A percentile compares a stretch with the other conserved stretches of the same genome.
Conservation (phyloP, 2,888 invertebrate species). For the Prosopocoilus inquinatus region DNA sequence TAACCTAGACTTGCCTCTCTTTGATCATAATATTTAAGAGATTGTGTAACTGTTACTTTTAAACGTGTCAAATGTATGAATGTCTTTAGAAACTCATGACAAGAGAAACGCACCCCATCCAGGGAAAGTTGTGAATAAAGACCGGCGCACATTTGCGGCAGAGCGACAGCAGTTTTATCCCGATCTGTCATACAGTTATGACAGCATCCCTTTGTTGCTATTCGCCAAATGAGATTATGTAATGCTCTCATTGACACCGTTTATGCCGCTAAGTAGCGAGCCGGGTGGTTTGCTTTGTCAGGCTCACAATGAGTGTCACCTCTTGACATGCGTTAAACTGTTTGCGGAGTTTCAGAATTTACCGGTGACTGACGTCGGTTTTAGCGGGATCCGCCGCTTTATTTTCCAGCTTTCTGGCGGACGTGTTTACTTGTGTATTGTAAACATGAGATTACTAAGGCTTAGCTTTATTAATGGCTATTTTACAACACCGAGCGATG, state of each 20-base stretch:
- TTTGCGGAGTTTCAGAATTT: slow-evolving; percentile 35
- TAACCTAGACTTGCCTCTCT: no score
- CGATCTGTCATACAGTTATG: slow-evolving; percentile 45
- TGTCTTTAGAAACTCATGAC: no score
- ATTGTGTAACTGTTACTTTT: no score
- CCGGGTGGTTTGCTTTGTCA: slow-evolving; percentile 32
- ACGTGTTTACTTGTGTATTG: slow-evolving; percentile 21
- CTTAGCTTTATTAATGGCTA: slow-evolving; percentile 5
- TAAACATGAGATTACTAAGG: slow-evolving; percentile 9
- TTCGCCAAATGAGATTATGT: slow-evolving; percentile 38
- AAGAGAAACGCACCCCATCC: no score
- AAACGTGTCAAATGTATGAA: no score
- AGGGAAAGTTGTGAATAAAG: neutral
- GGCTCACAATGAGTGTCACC: slow-evolving; percentile 41
- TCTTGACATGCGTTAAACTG: slow-evolving; percentile 46
- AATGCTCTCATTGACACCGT: slow-evolving; percentile 37
- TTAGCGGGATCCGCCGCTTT: slow-evolving; percentile 21
- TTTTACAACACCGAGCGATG: slow-evolving; percentile 1
- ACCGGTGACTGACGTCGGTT: slow-evolving; percentile 27
- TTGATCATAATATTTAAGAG: no score
- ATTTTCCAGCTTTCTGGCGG: slow-evolving; percentile 19
- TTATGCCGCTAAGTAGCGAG: slow-evolving; percentile 33
- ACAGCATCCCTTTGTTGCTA: slow-evolving; percentile 41
- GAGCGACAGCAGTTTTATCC: slow-evolving; percentile 30
- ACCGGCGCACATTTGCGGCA: slow-evolving; percentile 14